Conservation (phyloP, 2,113 vertebrate species). For the Litocranius walleri region DNA sequence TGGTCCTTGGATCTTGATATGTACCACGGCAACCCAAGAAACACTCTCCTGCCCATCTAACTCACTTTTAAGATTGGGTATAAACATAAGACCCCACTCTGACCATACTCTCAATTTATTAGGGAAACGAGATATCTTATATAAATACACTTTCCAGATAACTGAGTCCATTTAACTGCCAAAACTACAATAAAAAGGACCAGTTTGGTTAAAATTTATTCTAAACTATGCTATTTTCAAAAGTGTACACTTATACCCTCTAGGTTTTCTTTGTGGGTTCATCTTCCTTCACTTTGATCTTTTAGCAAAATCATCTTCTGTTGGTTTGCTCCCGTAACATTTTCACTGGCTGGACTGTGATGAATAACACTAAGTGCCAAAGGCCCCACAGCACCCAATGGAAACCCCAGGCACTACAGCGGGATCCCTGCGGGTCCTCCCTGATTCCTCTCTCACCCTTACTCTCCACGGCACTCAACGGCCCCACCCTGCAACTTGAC, state of each 20-base stretch:
- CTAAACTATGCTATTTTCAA: not conserved
- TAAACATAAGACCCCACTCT: not conserved
- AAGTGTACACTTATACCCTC: rapidly evolving
- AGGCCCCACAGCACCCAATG: not conserved
- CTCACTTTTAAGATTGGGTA: not conserved
- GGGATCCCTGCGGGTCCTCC: not conserved
- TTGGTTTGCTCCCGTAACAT: not conserved
- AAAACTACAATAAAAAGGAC: not conserved
- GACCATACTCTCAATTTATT: not conserved
- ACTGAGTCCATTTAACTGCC: not conserved
- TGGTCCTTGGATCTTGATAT: not conserved
- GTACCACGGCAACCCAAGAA: rapidly evolving
- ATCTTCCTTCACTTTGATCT: not conserved
- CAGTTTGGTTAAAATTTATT: not conserved
- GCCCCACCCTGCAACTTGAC: not conserved
- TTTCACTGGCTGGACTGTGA: not conserved
- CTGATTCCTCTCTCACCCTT: not conserved
- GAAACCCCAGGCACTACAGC: too few relatives aligned
- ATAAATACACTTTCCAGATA: not conserved
- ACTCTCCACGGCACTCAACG: rapidly evolving
- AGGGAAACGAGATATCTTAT: not conserved
- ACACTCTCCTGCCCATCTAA: not conserved
- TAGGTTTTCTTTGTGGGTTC: not conserved
- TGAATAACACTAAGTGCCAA: not conserved
- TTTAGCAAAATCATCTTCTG: not conserved